A percentile compares a stretch with the other conserved stretches of the same genome.
Evolutionary conservation across 2,113 vertebrate species (phyloP).

Genomic region (Calidris pygmaea): DNA sequence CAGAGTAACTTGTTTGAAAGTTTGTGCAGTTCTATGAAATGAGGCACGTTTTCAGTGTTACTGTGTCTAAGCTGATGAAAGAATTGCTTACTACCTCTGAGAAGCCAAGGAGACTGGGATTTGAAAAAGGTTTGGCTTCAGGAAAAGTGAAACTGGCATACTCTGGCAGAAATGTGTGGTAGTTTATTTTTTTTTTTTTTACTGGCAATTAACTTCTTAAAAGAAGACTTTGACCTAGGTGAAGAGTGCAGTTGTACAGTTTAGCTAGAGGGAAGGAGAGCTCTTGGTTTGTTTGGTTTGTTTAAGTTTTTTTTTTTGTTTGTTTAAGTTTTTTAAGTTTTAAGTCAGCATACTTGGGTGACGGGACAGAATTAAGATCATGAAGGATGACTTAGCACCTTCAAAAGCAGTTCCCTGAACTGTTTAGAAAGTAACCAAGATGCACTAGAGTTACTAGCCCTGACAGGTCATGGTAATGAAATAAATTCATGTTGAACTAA

Average conservation of each 20-base stretch:
- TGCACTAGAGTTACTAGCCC: neutral
- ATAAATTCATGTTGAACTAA: neutral
- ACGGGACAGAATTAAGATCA: neutral
- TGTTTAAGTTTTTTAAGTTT: neutral
- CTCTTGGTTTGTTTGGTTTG: neutral
- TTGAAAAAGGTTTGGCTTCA: neutral
- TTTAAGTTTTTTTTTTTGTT: neutral
- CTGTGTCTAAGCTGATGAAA: neutral
- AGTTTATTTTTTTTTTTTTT: neutral
- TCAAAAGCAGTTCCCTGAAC: neutral
- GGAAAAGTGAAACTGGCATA: neutral
- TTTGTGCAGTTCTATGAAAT: neutral
- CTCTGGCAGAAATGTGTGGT: neutral
- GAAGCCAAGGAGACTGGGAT: neutral
- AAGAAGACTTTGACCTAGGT: neutral
- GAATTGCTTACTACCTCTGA: neutral
- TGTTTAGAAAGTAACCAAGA: neutral
- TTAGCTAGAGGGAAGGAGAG: neutral
- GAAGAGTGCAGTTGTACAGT: neutral
- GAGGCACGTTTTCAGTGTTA: neutral
- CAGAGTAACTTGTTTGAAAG: neutral
- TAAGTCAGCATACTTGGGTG: neutral
- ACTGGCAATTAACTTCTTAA: neutral
- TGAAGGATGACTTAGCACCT: neutral
- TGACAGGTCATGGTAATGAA: neutral